A percentile compares a stretch with the other conserved stretches of the same genome.
Conservation (phyloP, 2,113 vertebrate genomes). For the Neogale vison region DNA sequence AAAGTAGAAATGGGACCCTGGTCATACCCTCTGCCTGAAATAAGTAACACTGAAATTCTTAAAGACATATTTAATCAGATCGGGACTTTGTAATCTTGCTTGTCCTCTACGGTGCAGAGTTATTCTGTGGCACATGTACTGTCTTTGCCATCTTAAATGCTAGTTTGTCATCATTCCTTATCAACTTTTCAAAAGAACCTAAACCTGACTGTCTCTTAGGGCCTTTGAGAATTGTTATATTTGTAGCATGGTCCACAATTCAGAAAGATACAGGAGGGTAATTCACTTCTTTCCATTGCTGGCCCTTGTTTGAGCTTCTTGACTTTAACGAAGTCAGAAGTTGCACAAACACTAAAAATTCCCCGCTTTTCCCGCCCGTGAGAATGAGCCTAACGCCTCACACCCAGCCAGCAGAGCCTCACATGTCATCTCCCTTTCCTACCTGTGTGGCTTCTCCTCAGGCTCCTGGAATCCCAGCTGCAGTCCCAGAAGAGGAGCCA, state of each 20-base stretch:
- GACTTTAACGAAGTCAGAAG: conserved; percentile 71
- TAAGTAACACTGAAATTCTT: conserved; percentile 5
- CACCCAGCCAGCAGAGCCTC: neutral
- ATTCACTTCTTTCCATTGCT: conserved; percentile 3
- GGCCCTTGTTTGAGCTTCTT: conserved; percentile 63
- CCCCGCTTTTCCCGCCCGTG: conserved; percentile 57
- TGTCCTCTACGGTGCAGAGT: neutral
- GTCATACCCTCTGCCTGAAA: neutral
- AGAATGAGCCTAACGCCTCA: conserved; percentile 63
- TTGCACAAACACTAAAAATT: conserved; percentile 70
- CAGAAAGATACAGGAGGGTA: conserved; percentile 4
- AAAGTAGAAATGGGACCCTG: neutral
- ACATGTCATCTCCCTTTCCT: neutral
- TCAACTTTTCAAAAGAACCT: neutral
- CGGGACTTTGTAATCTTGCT: neutral
- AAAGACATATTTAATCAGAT: neutral
- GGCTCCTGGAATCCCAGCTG: conserved; percentile 96
- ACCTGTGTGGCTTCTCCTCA: conserved; percentile 74
- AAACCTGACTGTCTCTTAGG: neutral
- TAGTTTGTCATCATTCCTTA: neutral
- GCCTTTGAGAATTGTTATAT: neutral
- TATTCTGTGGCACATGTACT: neutral
- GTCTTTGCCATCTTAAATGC: conserved; percentile 6
- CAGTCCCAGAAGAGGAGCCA: conserved; percentile 94
- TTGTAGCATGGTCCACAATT: neutral